Base-by-base conservation (phyloP, 2,797 vertebrate species). In the Hypotaenidia philippensis region DNA sequence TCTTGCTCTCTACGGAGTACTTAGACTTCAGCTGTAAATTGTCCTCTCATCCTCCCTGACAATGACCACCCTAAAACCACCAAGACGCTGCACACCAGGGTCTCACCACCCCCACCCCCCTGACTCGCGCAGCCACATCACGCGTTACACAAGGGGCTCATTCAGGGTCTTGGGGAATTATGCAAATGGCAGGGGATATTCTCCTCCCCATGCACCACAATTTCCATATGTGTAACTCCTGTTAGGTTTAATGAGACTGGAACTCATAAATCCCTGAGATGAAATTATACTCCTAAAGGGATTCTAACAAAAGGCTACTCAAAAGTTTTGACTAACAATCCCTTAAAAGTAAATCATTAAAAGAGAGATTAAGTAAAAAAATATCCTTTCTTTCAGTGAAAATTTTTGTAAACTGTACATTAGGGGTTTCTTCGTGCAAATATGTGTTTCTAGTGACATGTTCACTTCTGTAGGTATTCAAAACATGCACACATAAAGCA, bases 111-210 rank as follows among this genome's bases (percentile, higher is more conserved):
- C 82, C 69, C 34, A 13, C 31, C 57, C 36, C 70, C 21, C 60
- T 34, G 47, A 47, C 55, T 93, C 20, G 4, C 6, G 9, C 34
- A 63, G 38, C 25, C 60, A 21, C 66, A 79, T 44, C 29, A 25
- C 82, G 64, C 55, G 22, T 81, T 69, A 84, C 53, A 56, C 87
- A 79, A 93, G 93, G 93, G 97, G 26, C 86, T 70, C 44, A 63
- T 80, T 97, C 93, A 89, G 38, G 65, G 61, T 95, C 71, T 71
- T 76, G 87, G 63, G 80, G 78, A 96, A 93, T 78, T 80, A 81
- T 95, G 90, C 88, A 96, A 81, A 95, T 96, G 50, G 93, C 75
- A 87, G 69, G 59, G 75, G 82, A 93, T 93, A 94, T 93, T 96
- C 49, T 27, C 79, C 90, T 89, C 63, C 89, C 77, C 9, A 2